Percentiles rank a stretch among this genome's conserved stretches.
Conservation (phyloP, 37 sponge, comb jelly and placozoan genomes). For the Eunapius fragilis region DNA sequence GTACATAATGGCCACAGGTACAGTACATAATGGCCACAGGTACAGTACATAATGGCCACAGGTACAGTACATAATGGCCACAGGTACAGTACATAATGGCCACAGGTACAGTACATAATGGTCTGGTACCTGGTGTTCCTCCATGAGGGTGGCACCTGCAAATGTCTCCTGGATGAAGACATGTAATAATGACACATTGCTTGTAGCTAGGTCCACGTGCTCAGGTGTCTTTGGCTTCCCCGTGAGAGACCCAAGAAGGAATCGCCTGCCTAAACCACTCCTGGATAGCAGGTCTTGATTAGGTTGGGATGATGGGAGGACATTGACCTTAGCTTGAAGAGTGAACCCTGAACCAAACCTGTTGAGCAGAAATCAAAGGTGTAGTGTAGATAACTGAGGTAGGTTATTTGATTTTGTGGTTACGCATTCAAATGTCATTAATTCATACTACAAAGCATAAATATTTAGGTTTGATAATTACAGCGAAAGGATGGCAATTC, state of each 20-base stretch:
- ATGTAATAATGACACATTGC: neutral
- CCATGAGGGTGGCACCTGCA: slow-evolving; percentile 30
- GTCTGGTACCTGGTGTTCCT: slow-evolving; percentile 55
- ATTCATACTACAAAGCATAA: no score
- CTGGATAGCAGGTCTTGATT: neutral
- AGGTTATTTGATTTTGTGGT: neutral
- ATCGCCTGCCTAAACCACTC: neutral
- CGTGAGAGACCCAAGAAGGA: neutral
- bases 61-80: no score
- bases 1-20: no score
- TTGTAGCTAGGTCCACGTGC: neutral
- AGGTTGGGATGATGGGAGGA: neutral
- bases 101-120: no score
- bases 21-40: no score
- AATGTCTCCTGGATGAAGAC: slow-evolving; percentile 49
- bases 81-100: no score
- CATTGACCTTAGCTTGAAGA: slow-evolving; percentile 8
- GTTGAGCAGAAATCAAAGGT: neutral
- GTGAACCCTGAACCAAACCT: slow-evolving; percentile 12
- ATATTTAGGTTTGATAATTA: no score
- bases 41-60: no score
- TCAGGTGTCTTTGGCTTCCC: neutral
- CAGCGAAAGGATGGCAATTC: no score
- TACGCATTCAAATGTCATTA: no score
- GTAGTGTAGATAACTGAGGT: neutral